Percentiles rank a stretch among this genome's conserved stretches.
These are phyloP conservation scores for Megathymus violae DNA, from an alignment of 1,140 invertebrate genomes.

Conservation along the genomic window DNA sequence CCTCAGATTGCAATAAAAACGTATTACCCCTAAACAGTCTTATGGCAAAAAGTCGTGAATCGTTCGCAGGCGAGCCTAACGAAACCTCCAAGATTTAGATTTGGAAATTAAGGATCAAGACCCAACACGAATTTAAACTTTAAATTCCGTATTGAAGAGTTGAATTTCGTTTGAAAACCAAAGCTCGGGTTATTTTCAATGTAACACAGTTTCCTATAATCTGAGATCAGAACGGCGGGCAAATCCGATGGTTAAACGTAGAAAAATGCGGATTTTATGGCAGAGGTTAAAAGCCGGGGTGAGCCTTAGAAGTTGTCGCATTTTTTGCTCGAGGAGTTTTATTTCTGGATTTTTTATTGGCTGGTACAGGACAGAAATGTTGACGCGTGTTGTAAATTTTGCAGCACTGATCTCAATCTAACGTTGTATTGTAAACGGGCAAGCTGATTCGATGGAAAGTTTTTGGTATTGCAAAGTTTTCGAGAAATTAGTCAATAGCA, in stretches of 20 bases:
- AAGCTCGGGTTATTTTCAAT: conserved; percentile 50
- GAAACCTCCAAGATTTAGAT: conserved; percentile 29
- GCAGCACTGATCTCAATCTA: not conserved
- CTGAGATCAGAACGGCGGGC: conserved; percentile 54
- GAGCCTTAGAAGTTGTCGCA: conserved; percentile 39
- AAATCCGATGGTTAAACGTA: conserved; percentile 57
- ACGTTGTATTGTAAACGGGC: not conserved
- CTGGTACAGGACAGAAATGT: conserved; percentile 27
- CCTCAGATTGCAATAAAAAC: conserved; percentile 28
- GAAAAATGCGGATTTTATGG: conserved; percentile 62
- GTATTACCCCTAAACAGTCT: conserved; percentile 26
- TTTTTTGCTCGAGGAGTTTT: conserved; percentile 29
- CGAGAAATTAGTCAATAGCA: no score
- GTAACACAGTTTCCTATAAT: conserved; percentile 58
- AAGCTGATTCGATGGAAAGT: no score
- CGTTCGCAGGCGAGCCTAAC: conserved; percentile 27
- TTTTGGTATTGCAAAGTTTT: no score
- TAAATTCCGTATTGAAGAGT: conserved; percentile 4
- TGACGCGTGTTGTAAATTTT: conserved; percentile 18
- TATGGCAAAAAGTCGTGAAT: conserved; percentile 23
- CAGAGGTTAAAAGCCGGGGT: conserved; percentile 55
- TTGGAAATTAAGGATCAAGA: conserved; percentile 7
- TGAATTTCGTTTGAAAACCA: conserved; percentile 23
- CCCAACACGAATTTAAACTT: conserved; percentile 1
- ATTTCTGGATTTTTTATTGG: conserved; percentile 34